A percentile compares a stretch with the other conserved stretches of the same genome.
Conservation (phyloP, 2,113 vertebrate species). For the Abramis brama region DNA sequence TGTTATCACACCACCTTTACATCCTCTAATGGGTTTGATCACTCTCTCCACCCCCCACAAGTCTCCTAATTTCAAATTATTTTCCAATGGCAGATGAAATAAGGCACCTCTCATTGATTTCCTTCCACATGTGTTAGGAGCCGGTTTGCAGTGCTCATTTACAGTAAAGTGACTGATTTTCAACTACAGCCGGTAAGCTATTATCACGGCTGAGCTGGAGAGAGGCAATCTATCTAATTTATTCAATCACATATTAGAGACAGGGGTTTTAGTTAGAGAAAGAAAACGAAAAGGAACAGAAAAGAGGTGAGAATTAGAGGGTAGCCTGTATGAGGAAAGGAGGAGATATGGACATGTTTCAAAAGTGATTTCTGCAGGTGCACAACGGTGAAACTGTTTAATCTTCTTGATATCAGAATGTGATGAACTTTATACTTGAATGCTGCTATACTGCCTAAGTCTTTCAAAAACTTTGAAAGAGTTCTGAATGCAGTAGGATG, state of each 20-base stretch:
- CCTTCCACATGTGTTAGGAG: constrained; percentile 29
- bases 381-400: constrained; percentile 16
- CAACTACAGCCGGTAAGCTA: constrained; percentile 28
- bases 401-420: constrained; percentile 43
- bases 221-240: constrained; percentile 21
- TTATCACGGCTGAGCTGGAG: constrained; percentile 29
- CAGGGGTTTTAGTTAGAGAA: neutral
- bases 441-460: neutral
- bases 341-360: neutral
- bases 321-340: neutral
- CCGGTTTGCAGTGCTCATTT: constrained; percentile 13
- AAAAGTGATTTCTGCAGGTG: constrained; percentile 5
- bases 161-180: constrained; percentile 39
- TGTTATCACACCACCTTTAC: constrained; percentile 9
- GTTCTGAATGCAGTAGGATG: no score
- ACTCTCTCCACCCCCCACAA: no score
- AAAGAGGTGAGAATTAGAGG: neutral
- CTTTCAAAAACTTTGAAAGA: neutral
- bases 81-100: constrained; percentile 15
- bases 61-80: constrained; percentile 4
- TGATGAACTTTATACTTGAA: constrained; percentile 18
- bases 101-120: constrained; percentile 50
- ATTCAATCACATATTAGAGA: neutral
- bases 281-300: constrained; percentile 23
- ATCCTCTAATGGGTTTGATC: constrained; percentile 24